phyloP scores from a whole-genome alignment of 2,797 vertebrate genomes.

The Sylvia borin region DNA sequence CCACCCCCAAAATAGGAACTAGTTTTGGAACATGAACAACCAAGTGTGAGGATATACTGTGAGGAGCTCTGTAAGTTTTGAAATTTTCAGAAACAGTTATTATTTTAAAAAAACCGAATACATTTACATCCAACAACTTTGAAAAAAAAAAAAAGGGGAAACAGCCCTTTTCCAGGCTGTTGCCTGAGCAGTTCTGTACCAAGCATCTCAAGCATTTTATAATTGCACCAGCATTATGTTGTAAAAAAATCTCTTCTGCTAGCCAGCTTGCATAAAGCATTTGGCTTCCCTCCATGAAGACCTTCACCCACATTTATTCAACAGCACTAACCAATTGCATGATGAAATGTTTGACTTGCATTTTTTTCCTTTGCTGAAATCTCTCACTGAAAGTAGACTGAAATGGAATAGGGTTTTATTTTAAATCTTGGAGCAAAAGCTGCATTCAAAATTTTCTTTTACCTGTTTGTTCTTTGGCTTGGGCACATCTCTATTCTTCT shows the following conservation, averaged over 20 bases:
- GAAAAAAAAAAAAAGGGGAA: no score
- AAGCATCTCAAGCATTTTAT: slow-evolving; percentile 12
- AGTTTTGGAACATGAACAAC: neutral
- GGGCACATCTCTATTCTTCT: neutral
- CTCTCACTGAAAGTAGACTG: neutral
- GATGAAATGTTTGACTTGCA: neutral
- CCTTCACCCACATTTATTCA: slow-evolving; percentile 40
- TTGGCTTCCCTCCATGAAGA: slow-evolving; percentile 43
- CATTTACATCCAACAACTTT: neutral
- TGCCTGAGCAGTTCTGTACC: slow-evolving; percentile 24
- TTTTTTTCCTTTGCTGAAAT: neutral
- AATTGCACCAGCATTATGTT: neutral
- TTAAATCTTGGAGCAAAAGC: neutral
- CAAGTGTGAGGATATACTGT: neutral
- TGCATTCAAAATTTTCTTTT: neutral
- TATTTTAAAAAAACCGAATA: neutral
- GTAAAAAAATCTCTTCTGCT: neutral
- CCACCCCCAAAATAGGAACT: neutral
- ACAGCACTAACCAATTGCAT: neutral
- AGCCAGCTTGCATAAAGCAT: slow-evolving; percentile 23
- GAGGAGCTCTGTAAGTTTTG: neutral
- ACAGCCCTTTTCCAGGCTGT: neutral
- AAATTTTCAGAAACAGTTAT: neutral
- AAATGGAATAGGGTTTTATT: neutral
- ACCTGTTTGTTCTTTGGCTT: neutral